Percentiles rank a stretch among this genome's conserved stretches.
Evolutionary conservation across 2,113 vertebrate genomes (phyloP).

Genomic region (Catharus fuscescens): DNA sequence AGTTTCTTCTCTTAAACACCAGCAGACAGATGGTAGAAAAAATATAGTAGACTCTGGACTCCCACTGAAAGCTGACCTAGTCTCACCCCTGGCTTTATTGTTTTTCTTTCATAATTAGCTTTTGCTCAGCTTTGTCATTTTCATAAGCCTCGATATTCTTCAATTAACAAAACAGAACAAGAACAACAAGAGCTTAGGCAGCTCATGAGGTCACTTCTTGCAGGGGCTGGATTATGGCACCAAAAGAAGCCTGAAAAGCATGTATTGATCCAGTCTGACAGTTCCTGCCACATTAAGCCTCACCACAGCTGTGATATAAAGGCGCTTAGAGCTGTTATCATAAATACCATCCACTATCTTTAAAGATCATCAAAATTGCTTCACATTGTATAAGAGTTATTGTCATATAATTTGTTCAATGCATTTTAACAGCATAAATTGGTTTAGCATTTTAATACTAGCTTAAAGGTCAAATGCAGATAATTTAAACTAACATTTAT

Average conservation of each 20-base stretch:
- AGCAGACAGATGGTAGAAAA: slow-evolving; percentile 42
- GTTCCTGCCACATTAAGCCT: slow-evolving; percentile 86
- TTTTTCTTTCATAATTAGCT: slow-evolving; percentile 82
- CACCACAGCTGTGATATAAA: slow-evolving; percentile 86
- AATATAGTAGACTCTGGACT: slow-evolving; percentile 15
- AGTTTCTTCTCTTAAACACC: slow-evolving; percentile 32
- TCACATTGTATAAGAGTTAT: slow-evolving; percentile 81
- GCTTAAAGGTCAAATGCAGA: slow-evolving; percentile 87
- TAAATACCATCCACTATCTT: slow-evolving; percentile 87
- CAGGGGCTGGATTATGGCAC: slow-evolving; percentile 86
- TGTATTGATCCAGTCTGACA: slow-evolving; percentile 90
- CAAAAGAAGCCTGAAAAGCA: slow-evolving; percentile 87
- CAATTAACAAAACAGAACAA: slow-evolving; percentile 80
- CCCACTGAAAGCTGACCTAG: slow-evolving; percentile 64
- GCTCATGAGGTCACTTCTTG: slow-evolving; percentile 89
- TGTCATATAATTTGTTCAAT: slow-evolving; percentile 82
- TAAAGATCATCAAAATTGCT: slow-evolving; percentile 85
- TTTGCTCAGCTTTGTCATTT: slow-evolving; percentile 80
- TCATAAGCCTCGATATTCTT: slow-evolving; percentile 78
- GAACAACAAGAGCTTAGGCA: slow-evolving; percentile 83
- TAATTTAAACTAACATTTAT: slow-evolving; percentile 82
- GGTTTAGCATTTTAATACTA: slow-evolving; percentile 82
- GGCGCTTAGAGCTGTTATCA: slow-evolving; percentile 86
- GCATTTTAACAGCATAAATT: slow-evolving; percentile 82
- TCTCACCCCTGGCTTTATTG: slow-evolving; percentile 65